These are phyloP conservation scores for Syndactyla subalaris DNA, from an alignment of 2,797 vertebrate species.

Conservation along the genomic window DNA sequence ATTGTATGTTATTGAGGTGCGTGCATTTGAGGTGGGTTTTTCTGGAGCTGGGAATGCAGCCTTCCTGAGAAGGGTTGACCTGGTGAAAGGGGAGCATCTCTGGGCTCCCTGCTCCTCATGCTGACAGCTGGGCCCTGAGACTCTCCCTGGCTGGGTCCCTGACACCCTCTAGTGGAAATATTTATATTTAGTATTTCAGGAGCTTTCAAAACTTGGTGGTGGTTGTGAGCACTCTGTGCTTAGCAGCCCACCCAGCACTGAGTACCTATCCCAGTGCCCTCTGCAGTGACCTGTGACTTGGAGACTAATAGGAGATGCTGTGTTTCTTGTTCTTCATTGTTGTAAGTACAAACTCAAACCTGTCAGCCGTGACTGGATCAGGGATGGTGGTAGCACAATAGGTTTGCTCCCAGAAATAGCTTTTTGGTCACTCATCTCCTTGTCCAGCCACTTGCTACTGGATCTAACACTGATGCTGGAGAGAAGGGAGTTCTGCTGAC, in stretches of 20 bases:
- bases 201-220: neutral
- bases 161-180: slow-evolving; percentile 63
- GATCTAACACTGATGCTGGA: neutral
- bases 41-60: neutral
- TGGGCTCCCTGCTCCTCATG: fast-evolving
- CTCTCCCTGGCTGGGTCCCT: slow-evolving; percentile 2
- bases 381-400: fast-evolving
- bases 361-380: neutral
- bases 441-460: neutral
- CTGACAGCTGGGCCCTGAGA: neutral
- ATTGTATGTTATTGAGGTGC: fast-evolving
- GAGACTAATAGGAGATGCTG: neutral
- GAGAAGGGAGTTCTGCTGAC: neutral
- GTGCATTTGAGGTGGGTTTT: neutral
- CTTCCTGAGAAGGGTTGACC: neutral
- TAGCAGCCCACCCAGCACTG: neutral
- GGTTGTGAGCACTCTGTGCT: neutral
- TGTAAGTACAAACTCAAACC: neutral
- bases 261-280: neutral
- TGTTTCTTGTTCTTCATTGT: neutral
- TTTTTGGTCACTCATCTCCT: neutral
- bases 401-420: neutral
- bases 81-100: neutral
- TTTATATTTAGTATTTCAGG: neutral
- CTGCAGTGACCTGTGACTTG: neutral